Conservation (phyloP, 2,797 vertebrate genomes). For the Gymnoscopelus braueri region DNA sequence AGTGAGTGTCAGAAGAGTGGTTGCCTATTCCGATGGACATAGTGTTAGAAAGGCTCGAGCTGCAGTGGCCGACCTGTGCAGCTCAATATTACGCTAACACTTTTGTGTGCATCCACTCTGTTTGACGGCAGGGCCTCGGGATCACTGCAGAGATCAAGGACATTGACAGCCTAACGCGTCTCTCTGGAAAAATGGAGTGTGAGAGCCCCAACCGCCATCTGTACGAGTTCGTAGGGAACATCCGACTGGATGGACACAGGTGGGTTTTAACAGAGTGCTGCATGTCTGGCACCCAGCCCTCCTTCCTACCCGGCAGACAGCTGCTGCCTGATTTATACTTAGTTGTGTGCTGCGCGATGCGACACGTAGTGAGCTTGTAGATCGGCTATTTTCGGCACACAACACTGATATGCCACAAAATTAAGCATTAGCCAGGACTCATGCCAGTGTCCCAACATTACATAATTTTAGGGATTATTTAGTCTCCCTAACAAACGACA, state of each 20-base stretch:
- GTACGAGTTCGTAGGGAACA: conserved; percentile 98
- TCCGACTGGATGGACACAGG: conserved; percentile 92
- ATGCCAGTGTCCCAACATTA: neutral
- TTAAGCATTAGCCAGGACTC: too few species aligned
- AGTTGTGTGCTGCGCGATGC: too few species aligned
- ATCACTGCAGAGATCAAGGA: conserved; percentile 93
- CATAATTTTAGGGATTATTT: conserved; percentile 30
- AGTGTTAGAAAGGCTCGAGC: too few species aligned
- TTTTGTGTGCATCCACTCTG: conserved; percentile 23
- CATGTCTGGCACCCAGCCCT: neutral
- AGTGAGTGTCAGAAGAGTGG: too few species aligned
- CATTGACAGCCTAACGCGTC: conserved; percentile 89
- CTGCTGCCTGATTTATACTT: too few species aligned
- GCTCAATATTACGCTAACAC: too few species aligned
- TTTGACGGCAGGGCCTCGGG: conserved; percentile 86
- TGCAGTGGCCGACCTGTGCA: too few species aligned
- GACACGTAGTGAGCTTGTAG: too few species aligned
- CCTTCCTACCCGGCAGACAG: neutral
- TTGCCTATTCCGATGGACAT: too few species aligned
- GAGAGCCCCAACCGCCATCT: conserved; percentile 97
- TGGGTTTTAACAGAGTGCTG: conserved; percentile 65
- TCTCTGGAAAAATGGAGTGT: conserved; percentile 95
- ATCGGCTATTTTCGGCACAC: too few species aligned
- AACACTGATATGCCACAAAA: too few species aligned
- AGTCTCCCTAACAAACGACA: conserved; percentile 22